A percentile compares a stretch with the other conserved stretches of the same genome.
phyloP scores from a whole-genome alignment of 2,113 vertebrate species.

The Accipiter cooperii region DNA sequence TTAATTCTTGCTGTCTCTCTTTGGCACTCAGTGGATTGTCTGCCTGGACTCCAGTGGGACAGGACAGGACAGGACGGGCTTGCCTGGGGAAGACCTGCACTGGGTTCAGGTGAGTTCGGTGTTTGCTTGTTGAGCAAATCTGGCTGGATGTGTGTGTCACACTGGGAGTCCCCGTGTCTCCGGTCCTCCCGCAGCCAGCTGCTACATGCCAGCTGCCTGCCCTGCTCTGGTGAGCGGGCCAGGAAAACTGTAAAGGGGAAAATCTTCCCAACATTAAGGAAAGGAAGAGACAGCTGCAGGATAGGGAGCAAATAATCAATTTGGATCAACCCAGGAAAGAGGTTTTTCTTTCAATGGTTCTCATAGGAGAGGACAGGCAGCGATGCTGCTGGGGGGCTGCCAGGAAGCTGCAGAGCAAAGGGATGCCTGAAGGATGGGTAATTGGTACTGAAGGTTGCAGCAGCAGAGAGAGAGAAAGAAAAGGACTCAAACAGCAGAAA shows the following conservation, averaged over 20 bases:
- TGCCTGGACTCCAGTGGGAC: not conserved
- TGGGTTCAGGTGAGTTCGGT: not conserved
- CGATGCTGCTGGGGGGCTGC: not conserved
- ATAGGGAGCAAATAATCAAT: not conserved
- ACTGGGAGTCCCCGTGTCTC: not conserved
- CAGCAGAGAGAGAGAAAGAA: not conserved
- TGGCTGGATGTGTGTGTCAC: not conserved
- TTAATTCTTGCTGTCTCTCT: not conserved
- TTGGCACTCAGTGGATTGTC: not conserved
- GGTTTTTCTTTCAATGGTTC: not conserved
- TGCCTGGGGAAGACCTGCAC: not conserved
- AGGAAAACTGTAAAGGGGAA: not conserved
- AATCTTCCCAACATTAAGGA: accelerated
- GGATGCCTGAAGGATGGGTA: not conserved
- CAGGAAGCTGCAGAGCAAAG: not conserved
- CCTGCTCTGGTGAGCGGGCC: not conserved
- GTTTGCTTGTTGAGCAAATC: not conserved
- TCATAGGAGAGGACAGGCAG: not conserved
- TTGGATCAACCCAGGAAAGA: not conserved
- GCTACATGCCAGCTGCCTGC: not conserved
- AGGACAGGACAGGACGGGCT: not conserved
- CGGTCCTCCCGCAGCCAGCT: accelerated
- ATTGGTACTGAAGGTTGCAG: not conserved
- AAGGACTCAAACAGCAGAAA: not conserved
- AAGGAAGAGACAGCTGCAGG: not conserved